phyloP scores from a whole-genome alignment of 2,888 invertebrate genomes.

The Prenolepis imparis region DNA sequence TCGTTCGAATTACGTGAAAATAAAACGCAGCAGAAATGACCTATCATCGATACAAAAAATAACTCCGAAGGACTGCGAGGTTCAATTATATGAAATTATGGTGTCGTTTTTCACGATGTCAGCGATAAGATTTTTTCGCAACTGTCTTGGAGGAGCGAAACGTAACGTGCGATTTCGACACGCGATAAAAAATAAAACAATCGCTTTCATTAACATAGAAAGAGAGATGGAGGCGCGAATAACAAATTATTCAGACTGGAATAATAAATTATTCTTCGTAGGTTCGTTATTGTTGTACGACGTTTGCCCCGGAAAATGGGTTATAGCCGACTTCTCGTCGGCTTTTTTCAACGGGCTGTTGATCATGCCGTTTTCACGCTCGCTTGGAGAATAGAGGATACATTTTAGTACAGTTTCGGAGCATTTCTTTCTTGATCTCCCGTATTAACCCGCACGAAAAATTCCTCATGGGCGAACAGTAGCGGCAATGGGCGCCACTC shows the following conservation, averaged over 20 bases:
- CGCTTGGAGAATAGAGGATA: not conserved
- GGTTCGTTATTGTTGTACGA: not conserved
- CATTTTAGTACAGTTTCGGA: not conserved
- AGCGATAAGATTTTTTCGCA: constrained; percentile 14
- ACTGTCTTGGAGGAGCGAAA: not conserved
- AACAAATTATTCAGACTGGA: constrained; percentile 6
- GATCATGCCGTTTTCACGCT: not conserved
- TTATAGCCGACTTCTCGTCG: not conserved
- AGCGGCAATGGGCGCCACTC: not conserved
- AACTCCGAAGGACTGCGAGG: not conserved
- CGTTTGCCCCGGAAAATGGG: constrained; percentile 9
- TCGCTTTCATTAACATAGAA: constrained; percentile 2
- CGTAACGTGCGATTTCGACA: not conserved
- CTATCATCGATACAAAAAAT: not conserved
- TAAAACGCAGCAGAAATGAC: not conserved
- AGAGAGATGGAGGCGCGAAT: not conserved
- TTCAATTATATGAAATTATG: not conserved
- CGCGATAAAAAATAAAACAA: constrained; percentile 9
- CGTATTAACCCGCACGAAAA: not conserved
- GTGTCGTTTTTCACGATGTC: constrained; percentile 6
- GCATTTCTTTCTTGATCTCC: not conserved
- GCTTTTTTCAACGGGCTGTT: not conserved
- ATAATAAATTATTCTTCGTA: not conserved
- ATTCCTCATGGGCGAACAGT: not conserved
- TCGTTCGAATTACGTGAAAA: not conserved